Percentiles rank a stretch among this genome's conserved stretches.
Conservation (phyloP, 2,888 invertebrate species). For the Tribolium freemani region DNA sequence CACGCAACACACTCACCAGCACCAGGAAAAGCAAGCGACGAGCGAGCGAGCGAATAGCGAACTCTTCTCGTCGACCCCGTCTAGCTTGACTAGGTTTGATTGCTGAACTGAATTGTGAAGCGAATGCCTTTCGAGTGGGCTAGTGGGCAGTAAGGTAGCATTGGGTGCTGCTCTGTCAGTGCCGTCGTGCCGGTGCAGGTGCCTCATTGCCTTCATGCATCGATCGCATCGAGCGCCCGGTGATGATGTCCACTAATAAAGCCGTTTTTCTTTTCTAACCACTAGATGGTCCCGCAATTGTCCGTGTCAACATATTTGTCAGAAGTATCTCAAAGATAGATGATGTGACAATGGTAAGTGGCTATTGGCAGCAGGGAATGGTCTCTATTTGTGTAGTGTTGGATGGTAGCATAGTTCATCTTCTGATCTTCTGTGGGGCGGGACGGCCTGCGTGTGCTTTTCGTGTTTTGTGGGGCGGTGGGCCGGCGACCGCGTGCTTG, state of each 20-base stretch:
- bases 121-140: conserved; percentile 53
- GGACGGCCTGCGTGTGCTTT: conserved; percentile 62
- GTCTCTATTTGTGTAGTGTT: conserved; percentile 64
- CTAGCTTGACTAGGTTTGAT: conserved; percentile 65
- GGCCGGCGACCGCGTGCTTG: conserved; percentile 58
- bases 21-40: too few relatives aligned
- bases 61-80: conserved; percentile 53
- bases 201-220: conserved; percentile 61
- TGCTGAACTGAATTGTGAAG: conserved; percentile 56
- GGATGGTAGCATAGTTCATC: conserved; percentile 59
- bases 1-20: too few relatives aligned
- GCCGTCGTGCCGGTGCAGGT: conserved; percentile 61
- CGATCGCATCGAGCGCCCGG: conserved; percentile 53
- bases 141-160: conserved; percentile 46
- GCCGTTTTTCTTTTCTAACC: conserved; percentile 66
- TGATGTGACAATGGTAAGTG: conserved; percentile 99
- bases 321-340: conserved; percentile 99
- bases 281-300: conserved; percentile 93
- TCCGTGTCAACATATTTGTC: conserved; percentile 98
- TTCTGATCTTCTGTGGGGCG: conserved; percentile 54
- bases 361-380: conserved; percentile 62
- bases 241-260: conserved; percentile 62
- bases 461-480: conserved; percentile 55
- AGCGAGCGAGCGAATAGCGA: not conserved
- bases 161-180: conserved; percentile 45